These are phyloP conservation scores for Palythoa grandis DNA, from an alignment of 92 coral and sea anemone species.

Conservation along the genomic window DNA sequence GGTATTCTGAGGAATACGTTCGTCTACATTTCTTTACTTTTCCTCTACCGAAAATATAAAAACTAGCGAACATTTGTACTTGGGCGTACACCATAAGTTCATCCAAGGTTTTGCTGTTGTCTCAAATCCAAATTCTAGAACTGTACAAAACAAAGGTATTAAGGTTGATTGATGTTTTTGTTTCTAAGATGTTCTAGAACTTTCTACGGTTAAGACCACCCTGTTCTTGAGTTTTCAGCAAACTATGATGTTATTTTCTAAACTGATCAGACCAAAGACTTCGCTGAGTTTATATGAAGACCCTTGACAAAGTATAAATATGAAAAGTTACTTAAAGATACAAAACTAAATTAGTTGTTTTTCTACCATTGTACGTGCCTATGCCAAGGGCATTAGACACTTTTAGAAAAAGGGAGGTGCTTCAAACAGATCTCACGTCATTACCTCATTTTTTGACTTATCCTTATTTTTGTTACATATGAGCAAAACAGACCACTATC, in stretches of 20 bases:
- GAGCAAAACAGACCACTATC: neutral
- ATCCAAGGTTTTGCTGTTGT: too few species aligned
- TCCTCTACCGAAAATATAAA: too few species aligned
- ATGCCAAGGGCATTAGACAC: neutral
- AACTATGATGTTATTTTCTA: neutral
- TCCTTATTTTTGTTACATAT: neutral
- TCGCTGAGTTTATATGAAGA: constrained; percentile 7
- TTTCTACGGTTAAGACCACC: constrained; percentile 1
- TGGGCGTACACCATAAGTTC: too few species aligned
- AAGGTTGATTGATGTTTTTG: neutral
- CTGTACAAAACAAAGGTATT: too few species aligned
- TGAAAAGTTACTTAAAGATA: constrained; percentile 12
- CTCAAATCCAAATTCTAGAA: too few species aligned
- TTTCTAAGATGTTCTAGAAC: neutral
- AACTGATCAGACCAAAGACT: neutral
- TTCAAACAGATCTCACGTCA: neutral
- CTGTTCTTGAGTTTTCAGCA: constrained; percentile 1
- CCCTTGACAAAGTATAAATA: neutral
- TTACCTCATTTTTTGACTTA: neutral
- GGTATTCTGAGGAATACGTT: too few species aligned
- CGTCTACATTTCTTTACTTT: too few species aligned
- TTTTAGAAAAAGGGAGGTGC: neutral
- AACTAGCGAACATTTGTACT: too few species aligned
- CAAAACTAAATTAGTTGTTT: neutral
- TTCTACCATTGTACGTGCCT: neutral